phyloP scores from a whole-genome alignment of 2,113 vertebrate species.

The Grammomys surdaster region DNA sequence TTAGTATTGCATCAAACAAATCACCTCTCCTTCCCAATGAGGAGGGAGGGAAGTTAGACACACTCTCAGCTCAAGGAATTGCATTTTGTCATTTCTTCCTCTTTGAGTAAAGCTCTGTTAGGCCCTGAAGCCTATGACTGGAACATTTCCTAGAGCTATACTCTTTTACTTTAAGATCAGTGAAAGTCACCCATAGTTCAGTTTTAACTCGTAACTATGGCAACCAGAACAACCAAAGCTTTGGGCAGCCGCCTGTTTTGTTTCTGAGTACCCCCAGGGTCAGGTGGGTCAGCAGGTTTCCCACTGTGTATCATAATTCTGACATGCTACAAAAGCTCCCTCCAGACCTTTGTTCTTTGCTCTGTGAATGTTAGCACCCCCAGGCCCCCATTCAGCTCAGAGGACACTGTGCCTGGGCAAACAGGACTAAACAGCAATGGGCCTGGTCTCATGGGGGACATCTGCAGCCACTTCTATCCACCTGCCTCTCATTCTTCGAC shows the following conservation, averaged over 20 bases:
- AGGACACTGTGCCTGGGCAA: fast-evolving
- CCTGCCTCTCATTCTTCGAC: too few species aligned
- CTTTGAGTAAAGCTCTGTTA: not conserved
- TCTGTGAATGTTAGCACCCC: not conserved
- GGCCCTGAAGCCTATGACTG: not conserved
- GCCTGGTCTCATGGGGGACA: fast-evolving
- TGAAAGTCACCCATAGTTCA: too few species aligned
- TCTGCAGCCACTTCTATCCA: fast-evolving
- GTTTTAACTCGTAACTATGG: not conserved
- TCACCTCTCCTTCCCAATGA: not conserved
- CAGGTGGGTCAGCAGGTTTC: not conserved
- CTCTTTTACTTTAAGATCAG: not conserved
- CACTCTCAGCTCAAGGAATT: not conserved
- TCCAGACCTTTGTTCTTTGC: not conserved
- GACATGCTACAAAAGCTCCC: fast-evolving
- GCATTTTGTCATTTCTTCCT: not conserved
- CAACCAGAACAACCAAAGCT: not conserved
- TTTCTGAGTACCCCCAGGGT: not conserved
- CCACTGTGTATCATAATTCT: fast-evolving
- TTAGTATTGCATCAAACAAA: fast-evolving
- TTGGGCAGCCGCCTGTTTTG: not conserved
- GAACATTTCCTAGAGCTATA: not conserved
- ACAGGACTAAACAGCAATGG: fast-evolving
- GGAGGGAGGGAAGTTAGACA: not conserved
- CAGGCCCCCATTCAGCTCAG: not conserved